Evolutionary conservation across 2,113 vertebrate species (phyloP).

Genomic region (Plecotus auritus): DNA sequence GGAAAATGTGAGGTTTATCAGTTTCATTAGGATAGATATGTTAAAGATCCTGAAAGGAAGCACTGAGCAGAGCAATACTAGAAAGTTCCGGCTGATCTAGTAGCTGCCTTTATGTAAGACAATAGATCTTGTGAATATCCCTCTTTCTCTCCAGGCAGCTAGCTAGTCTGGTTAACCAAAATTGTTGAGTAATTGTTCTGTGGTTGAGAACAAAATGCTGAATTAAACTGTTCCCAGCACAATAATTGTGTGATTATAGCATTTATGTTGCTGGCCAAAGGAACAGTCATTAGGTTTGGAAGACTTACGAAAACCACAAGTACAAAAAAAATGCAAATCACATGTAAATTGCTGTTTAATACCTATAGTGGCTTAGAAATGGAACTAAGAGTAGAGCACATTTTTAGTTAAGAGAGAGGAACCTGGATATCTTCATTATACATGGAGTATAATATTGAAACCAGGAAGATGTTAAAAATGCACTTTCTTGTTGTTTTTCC

Average conservation of each 20-base stretch:
- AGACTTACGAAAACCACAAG: constrained; percentile 87
- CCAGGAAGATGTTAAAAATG: constrained; percentile 50
- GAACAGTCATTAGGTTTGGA: constrained; percentile 89
- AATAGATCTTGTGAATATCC: constrained; percentile 87
- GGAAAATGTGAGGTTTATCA: constrained; percentile 43
- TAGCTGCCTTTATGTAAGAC: constrained; percentile 83
- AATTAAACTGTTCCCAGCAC: constrained; percentile 92
- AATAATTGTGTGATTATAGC: constrained; percentile 96
- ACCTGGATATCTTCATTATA: constrained; percentile 62
- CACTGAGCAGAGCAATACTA: constrained; percentile 59
- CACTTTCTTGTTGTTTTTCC: constrained; percentile 48
- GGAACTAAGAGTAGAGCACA: constrained; percentile 64
- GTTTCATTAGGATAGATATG: constrained; percentile 55
- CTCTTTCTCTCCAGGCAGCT: constrained; percentile 86
- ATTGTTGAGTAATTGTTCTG: constrained; percentile 97
- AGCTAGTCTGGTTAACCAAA: constrained; percentile 94
- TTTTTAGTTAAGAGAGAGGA: constrained; percentile 74
- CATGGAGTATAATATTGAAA: constrained; percentile 66
- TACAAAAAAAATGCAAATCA: constrained; percentile 83
- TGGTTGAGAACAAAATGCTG: constrained; percentile 91
- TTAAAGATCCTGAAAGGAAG: constrained; percentile 65
- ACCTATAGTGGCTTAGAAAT: constrained; percentile 80
- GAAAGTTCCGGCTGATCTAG: constrained; percentile 70
- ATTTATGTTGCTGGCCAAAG: constrained; percentile 88
- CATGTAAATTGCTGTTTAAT: constrained; percentile 84